Evolutionary conservation across 2,888 invertebrate genomes (phyloP).

Genomic region (Nephrotoma appendiculata): DNA sequence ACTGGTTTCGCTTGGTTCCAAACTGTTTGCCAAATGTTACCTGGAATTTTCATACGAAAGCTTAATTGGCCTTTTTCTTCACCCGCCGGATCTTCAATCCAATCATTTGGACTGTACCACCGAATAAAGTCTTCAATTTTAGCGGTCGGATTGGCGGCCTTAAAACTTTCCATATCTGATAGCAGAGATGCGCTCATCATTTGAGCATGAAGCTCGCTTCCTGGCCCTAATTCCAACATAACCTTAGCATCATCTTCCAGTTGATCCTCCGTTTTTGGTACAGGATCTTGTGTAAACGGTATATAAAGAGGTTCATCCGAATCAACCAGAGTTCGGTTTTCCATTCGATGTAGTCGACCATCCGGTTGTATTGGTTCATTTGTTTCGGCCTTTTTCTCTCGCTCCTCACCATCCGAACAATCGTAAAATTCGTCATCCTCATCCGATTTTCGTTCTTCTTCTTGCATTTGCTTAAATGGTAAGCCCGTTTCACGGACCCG

Average conservation of each 20-base stretch:
- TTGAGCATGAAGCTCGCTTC: conserved; percentile 69
- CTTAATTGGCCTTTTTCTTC: conserved; percentile 50
- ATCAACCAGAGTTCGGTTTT: conserved; percentile 48
- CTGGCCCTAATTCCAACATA: conserved; percentile 74
- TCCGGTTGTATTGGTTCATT: conserved; percentile 47
- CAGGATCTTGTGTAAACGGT: conserved; percentile 79
- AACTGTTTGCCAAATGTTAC: conserved; percentile 84
- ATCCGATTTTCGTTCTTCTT: conserved; percentile 14
- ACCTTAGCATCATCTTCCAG: conserved; percentile 85
- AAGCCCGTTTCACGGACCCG: conserved; percentile 37
- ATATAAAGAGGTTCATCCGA: conserved; percentile 60
- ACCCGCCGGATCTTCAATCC: conserved; percentile 46
- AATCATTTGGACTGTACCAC: conserved; percentile 97
- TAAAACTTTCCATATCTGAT: conserved; percentile 98
- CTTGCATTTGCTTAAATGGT: conserved; percentile 16
- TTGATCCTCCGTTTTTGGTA: conserved; percentile 95
- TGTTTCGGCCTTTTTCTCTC: conserved; percentile 17
- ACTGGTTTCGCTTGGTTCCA: conserved; percentile 85
- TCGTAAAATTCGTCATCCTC: conserved; percentile 72
- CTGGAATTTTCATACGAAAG: conserved; percentile 75
- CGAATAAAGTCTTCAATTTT: conserved; percentile 88
- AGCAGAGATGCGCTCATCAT: conserved; percentile 91
- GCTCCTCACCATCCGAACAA: conserved; percentile 42
- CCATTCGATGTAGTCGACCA: conserved; percentile 54
- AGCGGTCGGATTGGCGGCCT: conserved; percentile 92